phyloP scores from a whole-genome alignment of 2,113 vertebrate species.

The Odocoileus hemionus region DNA sequence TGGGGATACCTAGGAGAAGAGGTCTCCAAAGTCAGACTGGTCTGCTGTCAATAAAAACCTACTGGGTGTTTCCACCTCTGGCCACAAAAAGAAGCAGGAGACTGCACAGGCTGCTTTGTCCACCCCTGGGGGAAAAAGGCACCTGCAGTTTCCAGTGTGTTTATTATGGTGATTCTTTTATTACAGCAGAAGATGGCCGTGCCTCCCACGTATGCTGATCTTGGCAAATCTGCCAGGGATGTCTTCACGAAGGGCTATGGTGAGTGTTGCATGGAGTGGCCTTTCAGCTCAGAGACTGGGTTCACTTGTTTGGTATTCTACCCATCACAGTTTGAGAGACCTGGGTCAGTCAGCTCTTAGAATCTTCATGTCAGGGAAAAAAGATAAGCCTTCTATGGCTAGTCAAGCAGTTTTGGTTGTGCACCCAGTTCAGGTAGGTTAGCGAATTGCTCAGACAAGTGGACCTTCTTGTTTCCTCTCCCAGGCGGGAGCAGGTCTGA shows the following conservation, averaged over 20 bases:
- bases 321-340: background rate
- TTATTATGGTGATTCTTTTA: conserved; percentile 36
- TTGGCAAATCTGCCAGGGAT: conserved; percentile 96
- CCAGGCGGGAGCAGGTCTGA: background rate
- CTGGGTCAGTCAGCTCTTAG: background rate
- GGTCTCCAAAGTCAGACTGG: background rate
- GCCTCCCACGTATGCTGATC: conserved; percentile 93
- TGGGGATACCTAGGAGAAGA: background rate
- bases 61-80: background rate
- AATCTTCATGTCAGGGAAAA: background rate
- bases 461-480: background rate
- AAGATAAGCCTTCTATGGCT: background rate
- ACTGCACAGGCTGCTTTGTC: background rate
- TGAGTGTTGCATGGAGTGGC: conserved; percentile 75
- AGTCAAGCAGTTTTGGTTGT: background rate
- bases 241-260: conserved; percentile 98
- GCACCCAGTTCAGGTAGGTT: background rate
- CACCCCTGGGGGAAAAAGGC: background rate
- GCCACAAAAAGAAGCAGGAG: background rate
- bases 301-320: background rate
- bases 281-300: background rate
- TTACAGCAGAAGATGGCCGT: conserved; percentile 90
- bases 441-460: accelerated
- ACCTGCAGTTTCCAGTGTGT: background rate
- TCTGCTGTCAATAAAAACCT: background rate